A percentile compares a stretch with the other conserved stretches of the same genome.
Evolutionary conservation across 2,888 invertebrate species (phyloP).

Genomic region (Ephialtes manifestator): DNA sequence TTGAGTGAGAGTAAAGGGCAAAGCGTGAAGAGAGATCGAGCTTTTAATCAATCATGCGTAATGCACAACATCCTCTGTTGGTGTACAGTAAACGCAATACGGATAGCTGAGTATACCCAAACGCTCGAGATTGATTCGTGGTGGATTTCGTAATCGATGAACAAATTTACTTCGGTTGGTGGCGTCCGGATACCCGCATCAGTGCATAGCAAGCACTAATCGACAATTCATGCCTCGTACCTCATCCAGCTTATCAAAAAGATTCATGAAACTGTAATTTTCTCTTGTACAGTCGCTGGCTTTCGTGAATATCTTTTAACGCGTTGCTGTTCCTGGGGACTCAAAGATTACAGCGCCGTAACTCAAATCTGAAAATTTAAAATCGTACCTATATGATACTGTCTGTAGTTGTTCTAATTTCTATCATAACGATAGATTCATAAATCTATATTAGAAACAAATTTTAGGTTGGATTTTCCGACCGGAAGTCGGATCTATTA

Average conservation of each 20-base stretch:
- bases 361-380: too few relatives aligned
- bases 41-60: conserved; percentile 10
- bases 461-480: too few relatives aligned
- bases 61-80: conserved; percentile 23
- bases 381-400: too few relatives aligned
- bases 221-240: conserved; percentile 20
- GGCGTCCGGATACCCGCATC: conserved; percentile 21
- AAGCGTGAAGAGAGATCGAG: neutral
- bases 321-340: neutral
- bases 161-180: conserved; percentile 52
- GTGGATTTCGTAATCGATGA: conserved; percentile 48
- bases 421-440: too few relatives aligned
- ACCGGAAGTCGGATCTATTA: too few relatives aligned
- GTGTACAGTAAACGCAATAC: conserved; percentile 19
- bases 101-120: conserved; percentile 14
- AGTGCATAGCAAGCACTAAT: conserved; percentile 21
- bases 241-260: conserved; percentile 4
- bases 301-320: neutral
- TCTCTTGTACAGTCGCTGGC: neutral
- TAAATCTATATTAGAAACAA: too few relatives aligned
- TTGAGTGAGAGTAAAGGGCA: neutral
- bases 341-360: too few relatives aligned
- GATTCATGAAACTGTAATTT: neutral
- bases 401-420: too few relatives aligned
- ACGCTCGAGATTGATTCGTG: conserved; percentile 51